Evolutionary conservation across 2,797 vertebrate species (phyloP).

Genomic region (Dryobates pubescens): DNA sequence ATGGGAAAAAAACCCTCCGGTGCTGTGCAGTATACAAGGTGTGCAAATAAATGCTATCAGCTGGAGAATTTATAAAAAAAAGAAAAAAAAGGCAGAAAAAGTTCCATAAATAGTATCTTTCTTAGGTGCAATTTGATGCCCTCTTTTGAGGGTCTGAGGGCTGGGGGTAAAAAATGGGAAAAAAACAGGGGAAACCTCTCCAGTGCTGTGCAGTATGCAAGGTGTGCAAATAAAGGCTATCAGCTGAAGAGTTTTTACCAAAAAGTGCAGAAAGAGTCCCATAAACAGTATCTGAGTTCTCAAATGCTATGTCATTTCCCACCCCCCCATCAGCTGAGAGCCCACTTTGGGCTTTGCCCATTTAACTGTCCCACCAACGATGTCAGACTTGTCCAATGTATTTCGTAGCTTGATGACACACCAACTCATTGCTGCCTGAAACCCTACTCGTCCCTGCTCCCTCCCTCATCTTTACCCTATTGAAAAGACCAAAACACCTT

Average conservation of each 20-base stretch:
- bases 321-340: not conserved
- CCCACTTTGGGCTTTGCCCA: too few relatives aligned
- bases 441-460: not conserved
- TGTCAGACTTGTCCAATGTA: not conserved
- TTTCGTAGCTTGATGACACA: not conserved
- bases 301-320: not conserved
- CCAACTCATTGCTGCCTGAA: not conserved
- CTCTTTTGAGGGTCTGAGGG: not conserved
- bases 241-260: not conserved
- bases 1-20: rapidly evolving
- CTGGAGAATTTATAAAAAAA: not conserved
- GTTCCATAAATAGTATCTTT: not conserved
- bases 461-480: not conserved
- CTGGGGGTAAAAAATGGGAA: not conserved
- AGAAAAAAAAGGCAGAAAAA: not conserved
- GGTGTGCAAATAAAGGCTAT: not conserved
- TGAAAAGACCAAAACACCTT: not conserved
- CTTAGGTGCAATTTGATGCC: not conserved
- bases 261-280: not conserved
- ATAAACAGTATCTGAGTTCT: not conserved
- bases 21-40: not conserved
- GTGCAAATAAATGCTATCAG: not conserved
- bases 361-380: not conserved
- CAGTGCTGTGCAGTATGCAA: not conserved
- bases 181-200: too few relatives aligned